Evolutionary conservation across 2,888 invertebrate species (phyloP), one percentile per base, ranked within the genome.

Genomic region (Elegia similella): DNA sequence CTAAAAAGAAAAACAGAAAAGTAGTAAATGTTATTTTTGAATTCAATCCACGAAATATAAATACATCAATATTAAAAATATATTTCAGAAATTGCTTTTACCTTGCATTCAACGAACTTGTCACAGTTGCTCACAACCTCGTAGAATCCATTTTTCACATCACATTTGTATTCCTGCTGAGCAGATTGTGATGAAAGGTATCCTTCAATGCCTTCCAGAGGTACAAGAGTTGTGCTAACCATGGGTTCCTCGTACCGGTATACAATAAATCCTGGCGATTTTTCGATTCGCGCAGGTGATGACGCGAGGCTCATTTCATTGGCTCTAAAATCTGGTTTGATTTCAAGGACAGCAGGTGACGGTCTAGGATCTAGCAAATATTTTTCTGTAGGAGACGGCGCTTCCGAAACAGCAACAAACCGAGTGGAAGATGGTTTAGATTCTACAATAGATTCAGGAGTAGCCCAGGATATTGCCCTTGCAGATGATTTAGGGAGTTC

Each of bases 91-190:
- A 38, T 3, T 38, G 10, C 42, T 56, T 47, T 80, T 74, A 85
- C 92, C 65, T 82, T 78, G 76, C 95, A 95, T 75, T 94, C 93
- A 59, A 94, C 86, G 72, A 94, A 95, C 34, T 92, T 92, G 71
- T 96, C 95, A 72, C 96, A 96, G 67, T 94, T 93, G 23, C 90
- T 91, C 0, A 92, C 72, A 2, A 94, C 86, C 0, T 69, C 92
- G 85, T 76, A 80, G 59, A 75, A 83, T 2, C 66, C 76, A 59
- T 79, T 65, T 23, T 34, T 56, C 42, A 62, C 53, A 42, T 48
- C 54, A 57, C 77, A 77, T 52, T 42, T 42, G 23, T n/a, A 42
- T 42, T 23, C 13, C 7, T 10, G 42, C 13, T n/a, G 17, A 8
- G 8, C 13, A 13, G 17, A 5, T 29, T 12, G 2, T 29, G 23